A percentile compares a stretch with the other conserved stretches of the same genome.
These are phyloP conservation scores for Papio anubis DNA, from an alignment of 2,113 vertebrate species.

Conservation along the genomic window DNA sequence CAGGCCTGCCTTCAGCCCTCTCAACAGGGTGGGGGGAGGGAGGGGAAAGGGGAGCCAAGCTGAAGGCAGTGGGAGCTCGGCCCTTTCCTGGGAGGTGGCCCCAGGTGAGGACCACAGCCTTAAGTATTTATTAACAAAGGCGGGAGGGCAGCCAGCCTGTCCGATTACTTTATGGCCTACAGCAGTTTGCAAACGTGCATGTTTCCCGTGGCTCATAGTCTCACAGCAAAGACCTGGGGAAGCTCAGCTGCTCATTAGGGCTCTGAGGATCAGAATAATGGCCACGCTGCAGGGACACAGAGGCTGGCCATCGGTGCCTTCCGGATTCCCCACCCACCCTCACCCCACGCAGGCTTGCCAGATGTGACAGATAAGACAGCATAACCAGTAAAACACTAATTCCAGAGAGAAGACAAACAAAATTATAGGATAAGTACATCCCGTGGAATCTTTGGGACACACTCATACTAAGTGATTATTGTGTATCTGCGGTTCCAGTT, in stretches of 20 bases:
- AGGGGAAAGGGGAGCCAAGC: not conserved
- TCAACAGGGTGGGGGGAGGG: not conserved
- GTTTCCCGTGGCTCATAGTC: not conserved
- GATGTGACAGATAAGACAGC: not conserved
- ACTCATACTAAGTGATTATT: not conserved
- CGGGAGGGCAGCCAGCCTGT: not conserved
- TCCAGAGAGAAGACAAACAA: accelerated
- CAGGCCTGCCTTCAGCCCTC: not conserved
- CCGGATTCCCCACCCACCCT: not conserved
- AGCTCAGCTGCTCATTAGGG: not conserved
- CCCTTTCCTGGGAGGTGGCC: not conserved
- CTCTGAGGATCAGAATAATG: accelerated
- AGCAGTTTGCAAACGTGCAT: accelerated
- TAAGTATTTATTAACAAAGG: not conserved
- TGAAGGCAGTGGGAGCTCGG: accelerated
- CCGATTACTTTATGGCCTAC: accelerated
- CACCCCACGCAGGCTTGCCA: not conserved
- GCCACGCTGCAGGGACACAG: accelerated
- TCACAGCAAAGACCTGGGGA: not conserved
- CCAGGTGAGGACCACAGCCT: accelerated
- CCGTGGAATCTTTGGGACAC: accelerated
- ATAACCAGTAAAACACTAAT: accelerated
- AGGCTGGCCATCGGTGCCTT: not conserved
- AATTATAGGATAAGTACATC: not conserved
- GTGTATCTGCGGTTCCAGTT: not conserved